These are phyloP conservation scores for Siniperca knerii DNA, from an alignment of 2,113 vertebrate species.

Conservation along the genomic window DNA sequence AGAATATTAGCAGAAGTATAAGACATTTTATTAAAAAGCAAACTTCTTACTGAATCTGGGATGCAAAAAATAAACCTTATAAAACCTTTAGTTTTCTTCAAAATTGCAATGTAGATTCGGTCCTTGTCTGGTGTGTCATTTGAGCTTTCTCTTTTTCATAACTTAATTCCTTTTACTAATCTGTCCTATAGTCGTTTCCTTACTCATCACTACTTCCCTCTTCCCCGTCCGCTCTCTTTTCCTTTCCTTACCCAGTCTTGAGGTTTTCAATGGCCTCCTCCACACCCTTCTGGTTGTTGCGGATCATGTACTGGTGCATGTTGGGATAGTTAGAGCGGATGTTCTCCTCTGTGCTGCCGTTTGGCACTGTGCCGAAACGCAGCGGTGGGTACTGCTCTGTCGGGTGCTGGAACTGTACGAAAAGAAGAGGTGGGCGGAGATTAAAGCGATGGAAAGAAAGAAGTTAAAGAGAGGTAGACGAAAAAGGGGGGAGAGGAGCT, in stretches of 20 bases:
- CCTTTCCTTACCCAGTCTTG: constrained; percentile 86
- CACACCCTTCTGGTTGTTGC: constrained; percentile 93
- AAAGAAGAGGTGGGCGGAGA: constrained; percentile 19
- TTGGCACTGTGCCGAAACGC: constrained; percentile 94
- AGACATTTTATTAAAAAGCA: too few species aligned
- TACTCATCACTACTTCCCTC: background rate
- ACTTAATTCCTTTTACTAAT: too few species aligned
- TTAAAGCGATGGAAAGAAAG: constrained; percentile 15
- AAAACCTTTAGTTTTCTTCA: too few species aligned
- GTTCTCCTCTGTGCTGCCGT: constrained; percentile 94
- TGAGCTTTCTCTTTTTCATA: too few species aligned
- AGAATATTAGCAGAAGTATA: too few species aligned
- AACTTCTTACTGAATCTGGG: too few species aligned
- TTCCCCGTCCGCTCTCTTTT: background rate
- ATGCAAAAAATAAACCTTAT: too few species aligned
- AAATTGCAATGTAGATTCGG: too few species aligned
- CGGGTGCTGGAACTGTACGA: constrained; percentile 90
- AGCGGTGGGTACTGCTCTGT: constrained; percentile 93
- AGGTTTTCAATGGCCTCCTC: constrained; percentile 94
- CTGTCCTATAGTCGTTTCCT: too few species aligned
- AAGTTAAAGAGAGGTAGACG: background rate
- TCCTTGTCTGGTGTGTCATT: too few species aligned
- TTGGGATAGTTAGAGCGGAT: constrained; percentile 95
- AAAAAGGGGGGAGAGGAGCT: background rate
- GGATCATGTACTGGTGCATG: constrained; percentile 95